Conservation (phyloP, 2,888 invertebrate genomes). For the Athalia cordata region DNA sequence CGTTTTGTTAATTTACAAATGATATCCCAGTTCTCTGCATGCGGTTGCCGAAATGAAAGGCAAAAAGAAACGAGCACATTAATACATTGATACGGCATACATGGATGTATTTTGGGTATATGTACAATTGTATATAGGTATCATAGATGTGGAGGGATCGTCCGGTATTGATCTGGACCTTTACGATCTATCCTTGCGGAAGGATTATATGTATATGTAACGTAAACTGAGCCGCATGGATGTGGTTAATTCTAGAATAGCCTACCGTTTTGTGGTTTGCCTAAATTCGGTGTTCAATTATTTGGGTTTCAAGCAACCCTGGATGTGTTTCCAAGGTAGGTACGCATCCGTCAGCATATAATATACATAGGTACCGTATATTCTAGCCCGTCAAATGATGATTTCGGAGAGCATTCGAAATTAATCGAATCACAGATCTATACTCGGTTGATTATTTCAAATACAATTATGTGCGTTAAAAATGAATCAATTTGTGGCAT, state of each 20-base stretch:
- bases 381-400: neutral
- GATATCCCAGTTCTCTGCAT: neutral
- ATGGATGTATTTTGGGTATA: neutral
- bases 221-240: neutral
- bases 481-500: too few species aligned
- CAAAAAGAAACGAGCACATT: neutral
- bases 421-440: too few species aligned
- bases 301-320: conserved; percentile 2
- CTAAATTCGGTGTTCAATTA: conserved; percentile 31
- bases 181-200: neutral
- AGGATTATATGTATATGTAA: neutral
- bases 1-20: neutral
- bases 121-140: neutral
- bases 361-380: neutral
- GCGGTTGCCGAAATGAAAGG: neutral
- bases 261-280: conserved; percentile 3
- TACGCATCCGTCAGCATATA: neutral
- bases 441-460: too few species aligned
- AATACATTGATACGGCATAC: neutral
- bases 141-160: neutral
- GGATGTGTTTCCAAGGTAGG: neutral
- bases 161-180: conserved; percentile 29
- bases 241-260: conserved; percentile 32
- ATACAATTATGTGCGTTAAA: too few species aligned
- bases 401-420: too few species aligned